phyloP scores from a whole-genome alignment of 2,113 vertebrate species.

The Mionectes macconnelli region DNA sequence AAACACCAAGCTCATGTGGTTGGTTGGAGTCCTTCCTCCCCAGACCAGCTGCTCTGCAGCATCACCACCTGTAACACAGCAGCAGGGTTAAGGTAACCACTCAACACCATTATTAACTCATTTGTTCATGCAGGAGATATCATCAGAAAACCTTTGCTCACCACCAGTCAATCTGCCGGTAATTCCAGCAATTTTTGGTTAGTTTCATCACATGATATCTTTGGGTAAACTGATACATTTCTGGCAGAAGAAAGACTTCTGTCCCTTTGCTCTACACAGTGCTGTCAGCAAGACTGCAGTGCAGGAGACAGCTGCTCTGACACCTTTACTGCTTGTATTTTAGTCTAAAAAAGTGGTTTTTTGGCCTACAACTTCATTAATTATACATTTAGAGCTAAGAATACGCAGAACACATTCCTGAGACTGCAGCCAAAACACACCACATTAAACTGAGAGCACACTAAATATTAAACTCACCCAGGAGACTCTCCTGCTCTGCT shows the following conservation, averaged over 20 bases:
- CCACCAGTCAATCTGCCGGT: constrained; percentile 87
- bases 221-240: fast-evolving
- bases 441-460: fast-evolving
- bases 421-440: background rate
- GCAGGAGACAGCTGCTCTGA: background rate
- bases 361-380: background rate
- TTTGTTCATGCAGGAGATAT: background rate
- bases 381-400: background rate
- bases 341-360: background rate
- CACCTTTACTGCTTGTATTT: fast-evolving
- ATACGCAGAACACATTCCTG: background rate
- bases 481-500: background rate
- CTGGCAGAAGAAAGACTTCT: background rate
- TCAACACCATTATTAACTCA: too few species aligned
- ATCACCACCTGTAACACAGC: background rate
- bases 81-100: background rate
- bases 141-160: constrained; percentile 85
- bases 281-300: background rate
- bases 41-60: background rate
- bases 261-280: background rate
- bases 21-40: background rate
- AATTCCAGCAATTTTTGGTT: constrained; percentile 84
- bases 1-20: background rate
- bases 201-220: constrained; percentile 75
- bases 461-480: background rate